Evolutionary conservation across 2,113 vertebrate genomes (phyloP), one percentile per base, ranked within the genome.

Genomic region (Psephotus haematonotus): DNA sequence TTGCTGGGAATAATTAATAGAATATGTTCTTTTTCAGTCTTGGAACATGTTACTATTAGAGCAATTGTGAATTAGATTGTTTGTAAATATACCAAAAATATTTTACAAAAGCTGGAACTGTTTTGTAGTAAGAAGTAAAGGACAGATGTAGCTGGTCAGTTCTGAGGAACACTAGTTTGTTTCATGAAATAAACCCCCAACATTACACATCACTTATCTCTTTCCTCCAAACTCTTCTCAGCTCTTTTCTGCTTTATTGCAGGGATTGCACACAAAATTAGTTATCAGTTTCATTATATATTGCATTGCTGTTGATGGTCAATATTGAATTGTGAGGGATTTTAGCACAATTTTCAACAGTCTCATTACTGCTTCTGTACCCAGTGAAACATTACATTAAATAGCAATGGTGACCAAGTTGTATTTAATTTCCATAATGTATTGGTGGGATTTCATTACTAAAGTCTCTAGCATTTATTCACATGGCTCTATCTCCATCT

Each of bases 341-440:
- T 27, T n/a, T 83, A 96, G 88, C 5, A 9, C 60, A 95, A 80
- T 98, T 98, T 98, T 98, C 97, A 97, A 88, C 96, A 97, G 5
- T 82, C 82, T 97, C 97, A 98, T 98, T 98, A 94, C 98, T 98
- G 98, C 94, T 97, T 82, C 88, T 92, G 84, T 98, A 98, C 95
- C 97, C 97, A 97, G 95, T 88, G 89, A 98, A 98, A 98, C 27
- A 49, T 98, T 98, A 97, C 96, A 98, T 98, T 98, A 98, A 98
- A 98, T 98, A 98, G 97, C 95, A 97, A 91, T 2, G 9, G 89
- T 86, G 82, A 97, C 94, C 97, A 98, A 90, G 98, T 98, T 98
- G 96, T 97, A 97, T 98, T 98, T 74, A 76, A 98, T 98, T 98
- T 98, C 97, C 93, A 41, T 94, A 96, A 94, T 83, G 96, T 94